phyloP scores from a whole-genome alignment of 2,888 invertebrate genomes.

The Apamea epomidion region DNA sequence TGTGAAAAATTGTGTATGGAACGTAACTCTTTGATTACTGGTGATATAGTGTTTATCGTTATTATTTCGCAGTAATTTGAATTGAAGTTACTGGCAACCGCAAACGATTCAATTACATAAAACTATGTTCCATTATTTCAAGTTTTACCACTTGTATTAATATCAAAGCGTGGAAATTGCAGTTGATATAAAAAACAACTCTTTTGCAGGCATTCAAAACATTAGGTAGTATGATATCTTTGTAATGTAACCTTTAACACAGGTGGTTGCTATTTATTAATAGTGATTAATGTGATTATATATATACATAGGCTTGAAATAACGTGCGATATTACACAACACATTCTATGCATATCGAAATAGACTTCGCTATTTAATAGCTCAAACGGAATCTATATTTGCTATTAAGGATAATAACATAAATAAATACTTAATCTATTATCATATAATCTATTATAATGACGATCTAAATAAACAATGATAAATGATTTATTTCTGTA shows the following conservation, averaged over 20 bases:
- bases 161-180: neutral
- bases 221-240: slow-evolving; percentile 44
- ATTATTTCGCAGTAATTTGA: neutral
- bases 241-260: slow-evolving; percentile 50
- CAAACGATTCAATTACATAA: neutral
- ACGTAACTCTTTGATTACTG: neutral
- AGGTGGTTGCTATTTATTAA: slow-evolving; percentile 49
- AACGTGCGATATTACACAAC: slow-evolving; percentile 22
- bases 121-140: neutral
- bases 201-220: slow-evolving; percentile 23
- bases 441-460: neutral
- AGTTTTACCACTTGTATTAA: neutral
- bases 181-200: neutral
- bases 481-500: neutral
- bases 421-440: neutral
- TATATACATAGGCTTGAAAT: slow-evolving; percentile 15
- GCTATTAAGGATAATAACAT: neutral
- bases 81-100: neutral
- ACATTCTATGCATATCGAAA: slow-evolving; percentile 28
- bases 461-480: neutral
- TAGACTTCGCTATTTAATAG: slow-evolving; percentile 13
- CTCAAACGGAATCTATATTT: neutral
- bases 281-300: slow-evolving; percentile 34
- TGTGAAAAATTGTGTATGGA: neutral
- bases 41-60: neutral